A percentile compares a stretch with the other conserved stretches of the same genome.
These are phyloP conservation scores for Xiphophorus maculatus DNA, from an alignment of 2,113 vertebrate genomes.

Conservation along the genomic window DNA sequence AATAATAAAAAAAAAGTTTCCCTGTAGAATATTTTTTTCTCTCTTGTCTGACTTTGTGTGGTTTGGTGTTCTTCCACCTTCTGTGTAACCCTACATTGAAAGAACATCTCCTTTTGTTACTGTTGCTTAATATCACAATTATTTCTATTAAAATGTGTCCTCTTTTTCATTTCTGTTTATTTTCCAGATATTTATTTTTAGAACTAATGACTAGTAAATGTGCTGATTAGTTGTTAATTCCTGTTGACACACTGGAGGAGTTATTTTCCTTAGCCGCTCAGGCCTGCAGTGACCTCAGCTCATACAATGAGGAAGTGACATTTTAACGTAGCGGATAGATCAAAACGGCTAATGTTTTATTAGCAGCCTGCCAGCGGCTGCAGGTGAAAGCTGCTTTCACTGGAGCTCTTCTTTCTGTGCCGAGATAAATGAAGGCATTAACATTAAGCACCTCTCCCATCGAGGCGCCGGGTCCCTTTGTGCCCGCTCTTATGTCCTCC, in stretches of 20 bases:
- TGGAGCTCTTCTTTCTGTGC: slow-evolving; percentile 35
- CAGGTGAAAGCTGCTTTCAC: slow-evolving; percentile 69
- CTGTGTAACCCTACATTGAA: too few species aligned
- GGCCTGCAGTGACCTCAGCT: slow-evolving; percentile 30
- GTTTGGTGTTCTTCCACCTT: too few species aligned
- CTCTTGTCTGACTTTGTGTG: too few species aligned
- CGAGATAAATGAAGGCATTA: slow-evolving; percentile 76
- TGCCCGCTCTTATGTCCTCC: slow-evolving; percentile 45
- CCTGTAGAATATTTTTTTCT: too few species aligned
- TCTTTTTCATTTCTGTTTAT: neutral
- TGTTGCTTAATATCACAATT: neutral
- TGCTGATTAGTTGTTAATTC: slow-evolving; percentile 52
- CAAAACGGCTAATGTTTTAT: slow-evolving; percentile 73
- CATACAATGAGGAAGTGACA: slow-evolving; percentile 61
- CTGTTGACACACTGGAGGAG: slow-evolving; percentile 14
- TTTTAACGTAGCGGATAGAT: slow-evolving; percentile 66
- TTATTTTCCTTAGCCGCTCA: slow-evolving; percentile 7
- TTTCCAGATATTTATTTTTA: neutral
- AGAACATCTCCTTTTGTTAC: too few species aligned
- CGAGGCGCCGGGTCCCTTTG: slow-evolving; percentile 19
- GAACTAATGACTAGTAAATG: slow-evolving; percentile 12
- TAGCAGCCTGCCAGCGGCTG: slow-evolving; percentile 54
- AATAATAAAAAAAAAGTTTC: too few species aligned
- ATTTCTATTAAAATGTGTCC: neutral
- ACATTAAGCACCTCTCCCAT: slow-evolving; percentile 63